Percentiles rank a stretch among this genome's conserved stretches.
Conservation (phyloP, 2,797 vertebrate species). For the Australoheros facetus region DNA sequence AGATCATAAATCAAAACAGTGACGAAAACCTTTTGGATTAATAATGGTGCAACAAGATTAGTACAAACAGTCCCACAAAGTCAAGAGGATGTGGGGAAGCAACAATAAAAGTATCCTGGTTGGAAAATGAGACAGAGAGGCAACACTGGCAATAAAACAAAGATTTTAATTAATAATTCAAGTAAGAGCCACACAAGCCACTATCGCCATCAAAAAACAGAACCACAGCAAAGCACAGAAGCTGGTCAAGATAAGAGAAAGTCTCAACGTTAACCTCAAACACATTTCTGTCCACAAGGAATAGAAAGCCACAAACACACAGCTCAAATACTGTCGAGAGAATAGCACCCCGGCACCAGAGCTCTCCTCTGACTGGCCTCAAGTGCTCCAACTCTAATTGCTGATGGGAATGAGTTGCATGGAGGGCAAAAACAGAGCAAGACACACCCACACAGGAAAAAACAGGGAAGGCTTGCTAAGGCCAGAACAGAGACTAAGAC, state of each 20-base stretch:
- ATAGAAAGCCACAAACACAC: background rate
- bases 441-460: accelerated
- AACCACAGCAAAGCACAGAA: accelerated
- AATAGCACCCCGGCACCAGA: background rate
- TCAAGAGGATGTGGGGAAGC: too few relatives aligned
- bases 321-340: background rate
- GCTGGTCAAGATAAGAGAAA: background rate
- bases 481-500: background rate
- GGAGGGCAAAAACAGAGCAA: background rate
- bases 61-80: background rate
- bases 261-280: background rate
- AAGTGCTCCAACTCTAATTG: background rate
- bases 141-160: background rate
- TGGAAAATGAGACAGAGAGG: accelerated
- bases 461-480: background rate
- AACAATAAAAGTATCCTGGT: background rate
- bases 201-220: background rate
- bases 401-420: background rate
- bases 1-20: background rate
- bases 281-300: background rate
- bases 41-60: background rate
- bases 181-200: background rate
- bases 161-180: background rate
- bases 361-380: accelerated
- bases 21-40: background rate